Conservation (phyloP, 2,113 vertebrate genomes). For the Alouatta palliata region DNA sequence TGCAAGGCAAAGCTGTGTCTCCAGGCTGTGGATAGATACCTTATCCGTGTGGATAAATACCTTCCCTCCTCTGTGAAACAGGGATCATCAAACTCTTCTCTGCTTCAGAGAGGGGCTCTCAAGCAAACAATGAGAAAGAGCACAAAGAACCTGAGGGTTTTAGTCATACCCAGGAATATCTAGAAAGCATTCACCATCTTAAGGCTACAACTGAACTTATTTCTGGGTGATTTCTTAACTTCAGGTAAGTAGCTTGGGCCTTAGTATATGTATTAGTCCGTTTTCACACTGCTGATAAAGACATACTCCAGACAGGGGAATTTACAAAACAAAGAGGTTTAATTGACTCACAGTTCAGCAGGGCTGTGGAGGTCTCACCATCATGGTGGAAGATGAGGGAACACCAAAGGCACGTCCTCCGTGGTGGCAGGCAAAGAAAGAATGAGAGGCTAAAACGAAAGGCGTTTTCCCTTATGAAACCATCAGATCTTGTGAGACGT, state of each 20-base stretch:
- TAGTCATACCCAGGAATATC: neutral
- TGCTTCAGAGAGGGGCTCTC: neutral
- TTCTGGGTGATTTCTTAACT: neutral
- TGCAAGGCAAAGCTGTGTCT: neutral
- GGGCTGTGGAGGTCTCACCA: too few species aligned
- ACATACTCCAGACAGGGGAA: too few species aligned
- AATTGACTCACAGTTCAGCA: too few species aligned
- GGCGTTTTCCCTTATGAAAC: too few species aligned
- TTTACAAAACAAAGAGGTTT: too few species aligned
- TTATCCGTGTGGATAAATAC: neutral
- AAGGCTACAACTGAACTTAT: neutral
- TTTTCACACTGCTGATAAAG: too few species aligned
- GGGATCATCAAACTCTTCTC: neutral
- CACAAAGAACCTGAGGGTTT: neutral
- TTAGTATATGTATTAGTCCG: too few species aligned
- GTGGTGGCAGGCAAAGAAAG: too few species aligned
- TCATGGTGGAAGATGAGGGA: too few species aligned
- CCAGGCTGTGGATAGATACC: fast-evolving
- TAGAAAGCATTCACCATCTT: neutral
- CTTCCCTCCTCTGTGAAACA: neutral
- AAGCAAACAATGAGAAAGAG: neutral
- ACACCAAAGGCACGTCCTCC: too few species aligned
- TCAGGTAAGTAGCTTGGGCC: neutral
- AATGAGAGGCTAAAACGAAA: too few species aligned
- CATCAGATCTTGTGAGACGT: too few species aligned